These are phyloP conservation scores for Therioaphis trifolii DNA, from an alignment of 2,888 invertebrate species.

Conservation along the genomic window DNA sequence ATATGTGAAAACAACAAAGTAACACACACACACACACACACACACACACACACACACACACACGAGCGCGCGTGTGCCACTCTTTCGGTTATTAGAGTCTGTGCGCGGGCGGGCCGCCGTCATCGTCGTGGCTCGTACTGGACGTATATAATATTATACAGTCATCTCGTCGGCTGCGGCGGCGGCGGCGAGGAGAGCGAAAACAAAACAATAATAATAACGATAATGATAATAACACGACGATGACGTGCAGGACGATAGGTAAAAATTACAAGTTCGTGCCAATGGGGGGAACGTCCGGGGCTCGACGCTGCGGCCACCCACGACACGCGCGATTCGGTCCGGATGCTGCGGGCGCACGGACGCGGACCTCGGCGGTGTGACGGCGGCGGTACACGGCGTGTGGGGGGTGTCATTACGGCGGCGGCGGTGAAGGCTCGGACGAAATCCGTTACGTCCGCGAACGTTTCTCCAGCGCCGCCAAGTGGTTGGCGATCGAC, in stretches of 20 bases:
- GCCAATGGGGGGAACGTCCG: constrained; percentile 58
- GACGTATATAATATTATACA: too few relatives aligned
- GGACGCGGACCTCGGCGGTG: neutral
- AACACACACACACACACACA: neutral
- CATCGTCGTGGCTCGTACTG: neutral
- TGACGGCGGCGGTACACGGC: too few relatives aligned
- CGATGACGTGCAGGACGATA: too few relatives aligned
- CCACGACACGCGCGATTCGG: constrained; percentile 52
- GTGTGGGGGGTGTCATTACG: too few relatives aligned
- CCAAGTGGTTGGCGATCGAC: too few relatives aligned
- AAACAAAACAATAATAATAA: neutral
- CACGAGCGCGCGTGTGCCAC: neutral
- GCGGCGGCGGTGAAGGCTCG: too few relatives aligned
- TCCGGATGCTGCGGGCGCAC: neutral
- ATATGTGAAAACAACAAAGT: constrained; percentile 10
- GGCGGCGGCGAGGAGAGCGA: constrained; percentile 22
- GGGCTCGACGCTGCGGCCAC: constrained; percentile 6
- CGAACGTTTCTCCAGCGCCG: too few relatives aligned
- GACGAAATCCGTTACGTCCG: too few relatives aligned
- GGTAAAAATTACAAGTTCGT: constrained; percentile 51
- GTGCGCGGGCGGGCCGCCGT: neutral
- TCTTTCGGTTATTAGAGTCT: constrained; percentile 39
- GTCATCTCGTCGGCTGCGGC: neutral
- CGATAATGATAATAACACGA: neutral
- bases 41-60: neutral